Conservation (phyloP, 2,113 vertebrate species). For the Edolisoma coerulescens region DNA sequence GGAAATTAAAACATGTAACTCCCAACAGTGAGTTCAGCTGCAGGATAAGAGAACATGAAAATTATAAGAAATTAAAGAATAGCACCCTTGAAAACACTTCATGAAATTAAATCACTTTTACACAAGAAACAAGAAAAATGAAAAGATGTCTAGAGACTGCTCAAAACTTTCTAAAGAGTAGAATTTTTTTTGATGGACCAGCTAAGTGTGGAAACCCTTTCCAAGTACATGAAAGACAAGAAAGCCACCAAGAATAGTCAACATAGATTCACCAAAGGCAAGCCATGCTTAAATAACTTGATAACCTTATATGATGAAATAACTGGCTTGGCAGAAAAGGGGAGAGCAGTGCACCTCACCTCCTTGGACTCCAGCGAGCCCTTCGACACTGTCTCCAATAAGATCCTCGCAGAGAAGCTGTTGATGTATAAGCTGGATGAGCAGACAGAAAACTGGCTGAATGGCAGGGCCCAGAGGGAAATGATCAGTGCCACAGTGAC, state of each 20-base stretch:
- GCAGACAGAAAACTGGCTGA: not conserved
- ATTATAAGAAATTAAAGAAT: not conserved
- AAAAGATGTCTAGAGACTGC: not conserved
- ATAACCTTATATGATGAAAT: not conserved
- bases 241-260: not conserved
- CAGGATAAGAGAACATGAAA: not conserved
- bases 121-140: not conserved
- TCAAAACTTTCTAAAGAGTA: not conserved
- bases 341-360: fast-evolving
- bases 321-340: not conserved
- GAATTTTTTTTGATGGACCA: not conserved
- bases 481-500: not conserved
- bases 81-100: not conserved
- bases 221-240: not conserved
- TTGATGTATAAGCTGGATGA: not conserved
- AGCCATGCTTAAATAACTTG: not conserved
- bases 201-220: not conserved
- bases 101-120: not conserved
- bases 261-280: not conserved
- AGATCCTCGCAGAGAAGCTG: not conserved
- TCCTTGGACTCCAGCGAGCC: not conserved
- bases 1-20: not conserved
- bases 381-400: not conserved
- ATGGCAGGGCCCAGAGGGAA: not conserved
- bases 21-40: not conserved